Base-by-base conservation (phyloP, 2,888 invertebrate genomes). In the Panopea generosa region DNA sequence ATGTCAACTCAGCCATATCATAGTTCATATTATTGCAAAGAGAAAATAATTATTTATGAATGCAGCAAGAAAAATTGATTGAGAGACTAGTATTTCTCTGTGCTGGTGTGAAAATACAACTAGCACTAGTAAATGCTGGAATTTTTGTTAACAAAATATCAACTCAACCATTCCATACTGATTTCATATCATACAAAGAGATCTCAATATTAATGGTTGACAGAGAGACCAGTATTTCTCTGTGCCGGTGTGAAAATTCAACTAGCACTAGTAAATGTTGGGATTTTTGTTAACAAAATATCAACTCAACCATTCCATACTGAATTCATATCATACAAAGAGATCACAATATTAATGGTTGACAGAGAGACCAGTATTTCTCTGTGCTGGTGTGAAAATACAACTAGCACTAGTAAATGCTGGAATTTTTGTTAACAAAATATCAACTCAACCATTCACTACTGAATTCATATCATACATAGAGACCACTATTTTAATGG, bases 201-300 rank as follows among this genome's bases (percentile, higher is more conserved):
- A n/a, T n/a, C n/a, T n/a, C n/a, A n/a, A n/a, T n/a, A n/a, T n/a
- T n/a, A n/a, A n/a, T n/a, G 4, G 47, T 4, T 20, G 20, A 18
- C 20, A 18, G 16, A 18, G 50, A 50, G 20, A 14, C 22, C 22
- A 22, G 50, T 50, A 50, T 50, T 22, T 20, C 24, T 11, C 22
- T 4, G 50, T 50, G 50, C 11, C 18, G 22, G 50, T 50, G 50
- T 50, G 22, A 50, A 4, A 4, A 24, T 3, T 14, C 22, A 20
- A 53, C 53, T 53, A 53, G 53, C 53, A 62, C 24, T 47, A 29
- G 38, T 11, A 22, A 40, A 22, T 52, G 50, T 29, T 47, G 29
- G 61, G 14, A 27, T 60, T 27, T 16, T 38, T 26, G 26, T 22
- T 47, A 2, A 20, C 43, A 7, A 47, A 40, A 27, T 27, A 40